Base-by-base conservation (phyloP, 2,888 invertebrate genomes). In the Scaeva pyrastri region DNA sequence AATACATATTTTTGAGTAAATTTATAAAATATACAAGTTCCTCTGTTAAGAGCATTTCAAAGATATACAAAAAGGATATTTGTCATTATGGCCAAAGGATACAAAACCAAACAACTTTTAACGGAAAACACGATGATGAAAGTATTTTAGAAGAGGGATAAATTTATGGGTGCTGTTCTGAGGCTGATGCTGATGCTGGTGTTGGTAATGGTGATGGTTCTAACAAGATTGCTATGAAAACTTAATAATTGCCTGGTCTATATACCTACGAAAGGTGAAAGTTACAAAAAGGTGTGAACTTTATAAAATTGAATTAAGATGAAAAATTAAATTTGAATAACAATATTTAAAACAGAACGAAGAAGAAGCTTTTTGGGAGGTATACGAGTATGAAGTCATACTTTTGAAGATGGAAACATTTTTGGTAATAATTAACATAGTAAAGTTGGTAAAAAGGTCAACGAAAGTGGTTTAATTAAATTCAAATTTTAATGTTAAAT, bases 191-290 rank as follows among this genome's bases (percentile, higher is more conserved):
- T n/a, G n/a, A n/a, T n/a, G n/a, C n/a, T n/a, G n/a, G 16, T n/a
- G 19, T 16, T 21, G 19, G 11, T 23, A 2, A 39, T 60, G 60
- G 39, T 41, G n/a, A 41, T 60, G 60, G 14, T 41, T 60, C 60
- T 60, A 60, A 70, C 74, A 82, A 77, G 74, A 86, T 82, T 86
- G 77, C 71, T 74, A 82, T 82, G 71, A 86, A 31, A 86, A 86
- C 74, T 86, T 82, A 56, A 70, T 82, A 86, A 86, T 86, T 82
- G 78, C 74, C 56, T 82, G 56, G 56, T 31, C n/a, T n/a, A n/a
- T n/a, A n/a, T n/a, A n/a, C 21, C 50, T 1, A 19, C 72, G 11
- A 62, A 56, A 73, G 64, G 52, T 56, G 55, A 75, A 80, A 70
- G 68, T 48, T 48, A 4, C n/a, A 31, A 66, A 36, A 48, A 66